These are phyloP conservation scores for Montipora capitata DNA, from an alignment of 92 coral and sea anemone genomes.

Conservation along the genomic window DNA sequence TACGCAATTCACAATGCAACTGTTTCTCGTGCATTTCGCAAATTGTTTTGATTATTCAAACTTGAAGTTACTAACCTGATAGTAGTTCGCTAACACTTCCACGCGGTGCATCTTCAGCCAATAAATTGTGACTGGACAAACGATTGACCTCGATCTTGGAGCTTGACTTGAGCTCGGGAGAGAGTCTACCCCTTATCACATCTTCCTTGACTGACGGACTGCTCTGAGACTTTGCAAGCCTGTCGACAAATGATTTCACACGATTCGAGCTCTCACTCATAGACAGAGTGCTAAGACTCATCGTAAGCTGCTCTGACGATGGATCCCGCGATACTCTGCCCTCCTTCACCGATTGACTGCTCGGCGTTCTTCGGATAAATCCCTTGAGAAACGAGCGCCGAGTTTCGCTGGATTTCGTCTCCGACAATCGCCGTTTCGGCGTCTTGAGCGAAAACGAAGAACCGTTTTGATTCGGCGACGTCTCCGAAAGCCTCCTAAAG, in stretches of 20 bases:
- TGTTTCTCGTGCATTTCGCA: no score
- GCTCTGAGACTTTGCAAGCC: constrained; percentile 52
- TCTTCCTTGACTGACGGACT: constrained; percentile 70
- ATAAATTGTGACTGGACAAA: constrained; percentile 6
- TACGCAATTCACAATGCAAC: no score
- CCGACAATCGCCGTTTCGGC: constrained; percentile 83
- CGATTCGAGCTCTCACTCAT: constrained; percentile 39
- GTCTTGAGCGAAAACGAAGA: constrained; percentile 44
- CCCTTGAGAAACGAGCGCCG: constrained; percentile 86
- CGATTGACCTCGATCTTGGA: constrained; percentile 21
- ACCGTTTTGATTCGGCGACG: constrained; percentile 69
- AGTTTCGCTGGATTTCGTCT: constrained; percentile 66
- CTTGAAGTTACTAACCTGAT: constrained; percentile 16
- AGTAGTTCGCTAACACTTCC: constrained; percentile 14
- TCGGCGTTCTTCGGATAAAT: constrained; percentile 83
- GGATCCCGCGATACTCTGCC: constrained; percentile 76
- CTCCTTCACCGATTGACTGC: constrained; percentile 93
- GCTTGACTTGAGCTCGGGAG: constrained; percentile 29
- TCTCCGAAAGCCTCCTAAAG: constrained; percentile 84
- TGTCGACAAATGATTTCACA: constrained; percentile 24
- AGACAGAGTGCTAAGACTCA: constrained; percentile 80
- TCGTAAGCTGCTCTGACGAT: constrained; percentile 77
- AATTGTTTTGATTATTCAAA: no score
- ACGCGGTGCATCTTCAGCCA: constrained; percentile 3
- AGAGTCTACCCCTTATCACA: constrained; percentile 22